A percentile compares a stretch with the other conserved stretches of the same genome.
phyloP scores from a whole-genome alignment of 2,888 invertebrate genomes.

The Yponomeuta plumbellus region DNA sequence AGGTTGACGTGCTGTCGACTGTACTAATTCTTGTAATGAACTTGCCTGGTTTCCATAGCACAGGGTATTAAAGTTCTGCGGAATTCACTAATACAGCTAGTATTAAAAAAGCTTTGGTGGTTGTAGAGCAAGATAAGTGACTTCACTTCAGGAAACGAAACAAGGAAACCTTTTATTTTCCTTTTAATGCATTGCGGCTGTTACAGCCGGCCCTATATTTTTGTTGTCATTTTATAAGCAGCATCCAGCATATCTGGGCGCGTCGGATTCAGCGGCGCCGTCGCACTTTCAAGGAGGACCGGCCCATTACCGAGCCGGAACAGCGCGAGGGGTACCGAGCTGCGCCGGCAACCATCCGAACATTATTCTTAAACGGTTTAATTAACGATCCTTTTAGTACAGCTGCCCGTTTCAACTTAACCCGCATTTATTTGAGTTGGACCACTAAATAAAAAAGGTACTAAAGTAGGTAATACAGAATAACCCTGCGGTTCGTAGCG shows the following conservation, averaged over 20 bases:
- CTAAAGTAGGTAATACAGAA: neutral
- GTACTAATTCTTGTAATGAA: too few species aligned
- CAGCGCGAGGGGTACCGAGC: constrained; percentile 28
- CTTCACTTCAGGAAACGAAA: neutral
- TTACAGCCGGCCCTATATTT: constrained; percentile 1
- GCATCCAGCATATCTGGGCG: constrained; percentile 28
- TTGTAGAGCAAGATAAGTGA: too few species aligned
- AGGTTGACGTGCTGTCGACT: too few species aligned
- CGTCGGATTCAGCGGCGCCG: constrained; percentile 46
- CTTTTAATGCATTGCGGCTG: neutral
- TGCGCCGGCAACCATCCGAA: constrained; percentile 19
- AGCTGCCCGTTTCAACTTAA: constrained; percentile 15
- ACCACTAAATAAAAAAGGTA: neutral
- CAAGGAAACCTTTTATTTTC: neutral
- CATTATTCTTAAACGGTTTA: constrained; percentile 15
- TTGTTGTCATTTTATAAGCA: constrained; percentile 1
- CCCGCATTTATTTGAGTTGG: neutral
- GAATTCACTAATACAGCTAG: too few species aligned
- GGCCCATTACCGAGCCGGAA: constrained; percentile 70
- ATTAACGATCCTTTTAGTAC: constrained; percentile 13
- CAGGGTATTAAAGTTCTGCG: too few species aligned
- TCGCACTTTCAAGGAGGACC: constrained; percentile 66
- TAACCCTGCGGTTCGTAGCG: neutral
- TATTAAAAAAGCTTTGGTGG: too few species aligned
- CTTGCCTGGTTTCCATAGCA: too few species aligned